Evolutionary conservation across 2,888 invertebrate genomes (phyloP), one percentile per base, ranked within the genome.

Genomic region (Drosophila multiciliata): DNA sequence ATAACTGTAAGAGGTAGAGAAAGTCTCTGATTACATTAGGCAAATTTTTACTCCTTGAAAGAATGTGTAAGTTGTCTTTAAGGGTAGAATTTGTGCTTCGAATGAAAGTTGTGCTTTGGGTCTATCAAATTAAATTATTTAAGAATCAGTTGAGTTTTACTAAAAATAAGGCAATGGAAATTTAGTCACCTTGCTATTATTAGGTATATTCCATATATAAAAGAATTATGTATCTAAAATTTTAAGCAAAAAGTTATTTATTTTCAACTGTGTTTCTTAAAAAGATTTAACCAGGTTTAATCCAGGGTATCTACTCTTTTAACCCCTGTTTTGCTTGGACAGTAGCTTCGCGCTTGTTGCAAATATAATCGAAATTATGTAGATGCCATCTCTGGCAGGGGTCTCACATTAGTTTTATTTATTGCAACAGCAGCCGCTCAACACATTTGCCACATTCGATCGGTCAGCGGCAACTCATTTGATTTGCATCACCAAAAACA

Each of bases 281-380:
- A 1, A 11, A 45, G 3, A 12, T 23, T 20, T 7, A 1, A 3
- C 7, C 7, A 45, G 3, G 1, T 15, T 36, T 12, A 36, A 7
- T 7, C 17, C 1, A 29, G 26, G 2, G 26, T 55, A 38, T 15
- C 26, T n/a, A 3, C 7, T n/a, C 1, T 26, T n/a, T 11, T 2
- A 8, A 26, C 23, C 11, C 7, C 35, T 54, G 33, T 26, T 65
- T 58, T 62, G 74, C 69, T 69, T 68, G 60, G 73, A 36, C 48
- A 23, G 23, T 35, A 49, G 61, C 59, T 52, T 62, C 35, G 57
- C 42, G 52, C 65, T 63, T 52, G 59, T 59, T 68, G 70, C 71
- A 53, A 73, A 87, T 82, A 87, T 87, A 87, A 87, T 87, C 86
- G 78, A 76, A 87, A 89, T 82, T 87, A 89, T 89, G 87, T 80